Evolutionary conservation across 2,113 vertebrate genomes (phyloP).

Genomic region (Grallaria varia): DNA sequence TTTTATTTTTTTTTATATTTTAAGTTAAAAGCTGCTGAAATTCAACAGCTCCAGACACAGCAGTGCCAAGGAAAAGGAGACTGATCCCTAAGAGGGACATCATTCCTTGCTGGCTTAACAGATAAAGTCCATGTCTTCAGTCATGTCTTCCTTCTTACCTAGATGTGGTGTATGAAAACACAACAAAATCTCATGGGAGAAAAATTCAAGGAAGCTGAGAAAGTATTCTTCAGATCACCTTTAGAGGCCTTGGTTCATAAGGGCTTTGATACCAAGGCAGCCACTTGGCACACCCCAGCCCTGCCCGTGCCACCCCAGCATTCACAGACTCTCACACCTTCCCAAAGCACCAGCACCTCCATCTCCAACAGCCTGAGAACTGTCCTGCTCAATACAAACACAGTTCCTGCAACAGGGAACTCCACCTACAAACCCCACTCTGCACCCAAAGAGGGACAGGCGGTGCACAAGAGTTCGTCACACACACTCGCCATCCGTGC

Average conservation of each 20-base stretch:
- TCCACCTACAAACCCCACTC: background rate
- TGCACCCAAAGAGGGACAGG: background rate
- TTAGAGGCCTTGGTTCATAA: background rate
- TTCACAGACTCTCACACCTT: background rate
- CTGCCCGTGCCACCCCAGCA: accelerated
- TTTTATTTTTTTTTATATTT: background rate
- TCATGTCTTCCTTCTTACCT: conserved; percentile 13
- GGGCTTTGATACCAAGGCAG: background rate
- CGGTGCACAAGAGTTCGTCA: background rate
- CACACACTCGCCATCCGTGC: accelerated
- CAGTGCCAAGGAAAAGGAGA: conserved; percentile 1
- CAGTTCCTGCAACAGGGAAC: background rate
- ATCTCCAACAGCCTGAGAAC: background rate
- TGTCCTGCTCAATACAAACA: background rate
- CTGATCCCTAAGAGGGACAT: background rate
- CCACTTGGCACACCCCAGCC: background rate
- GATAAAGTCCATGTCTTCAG: conserved; percentile 23
- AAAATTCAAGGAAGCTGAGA: background rate
- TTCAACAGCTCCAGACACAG: background rate
- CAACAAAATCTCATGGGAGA: background rate
- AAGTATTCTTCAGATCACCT: background rate
- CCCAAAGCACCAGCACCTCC: background rate
- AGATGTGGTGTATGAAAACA: background rate
- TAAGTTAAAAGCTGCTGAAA: conserved; percentile 8
- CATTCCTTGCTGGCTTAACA: conserved; percentile 9